Evolutionary conservation across 2,888 invertebrate species (phyloP).

Genomic region (Odontothrips loti): DNA sequence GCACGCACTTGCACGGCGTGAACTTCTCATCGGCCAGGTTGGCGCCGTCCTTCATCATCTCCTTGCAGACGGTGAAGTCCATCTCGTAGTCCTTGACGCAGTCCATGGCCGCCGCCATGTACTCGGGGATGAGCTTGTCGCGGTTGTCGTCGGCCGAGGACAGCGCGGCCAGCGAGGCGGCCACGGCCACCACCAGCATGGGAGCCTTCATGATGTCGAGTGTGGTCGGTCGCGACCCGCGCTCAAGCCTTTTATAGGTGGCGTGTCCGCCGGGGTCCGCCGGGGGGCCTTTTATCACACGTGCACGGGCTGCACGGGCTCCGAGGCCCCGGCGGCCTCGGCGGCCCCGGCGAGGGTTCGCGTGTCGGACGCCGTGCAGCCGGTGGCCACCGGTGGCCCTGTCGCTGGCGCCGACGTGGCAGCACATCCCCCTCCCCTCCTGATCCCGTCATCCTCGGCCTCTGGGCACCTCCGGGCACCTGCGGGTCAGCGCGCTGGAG

Average conservation of each 20-base stretch:
- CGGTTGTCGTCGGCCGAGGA: background rate
- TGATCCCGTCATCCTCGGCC: too few relatives aligned
- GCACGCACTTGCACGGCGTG: slow-evolving; percentile 12
- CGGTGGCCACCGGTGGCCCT: too few relatives aligned
- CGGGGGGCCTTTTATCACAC: too few relatives aligned
- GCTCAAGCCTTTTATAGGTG: background rate
- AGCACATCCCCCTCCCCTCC: too few relatives aligned
- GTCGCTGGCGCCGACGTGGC: too few relatives aligned
- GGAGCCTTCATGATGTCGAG: background rate
- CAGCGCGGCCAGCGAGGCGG: background rate
- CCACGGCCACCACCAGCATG: background rate
- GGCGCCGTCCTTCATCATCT: slow-evolving; percentile 5
- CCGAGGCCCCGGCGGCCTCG: too few relatives aligned
- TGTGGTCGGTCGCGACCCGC: background rate
- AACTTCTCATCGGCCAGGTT: slow-evolving; percentile 1
- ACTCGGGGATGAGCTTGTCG: slow-evolving; percentile 14
- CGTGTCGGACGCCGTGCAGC: background rate
- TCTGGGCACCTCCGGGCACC: too few relatives aligned
- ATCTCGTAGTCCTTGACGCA: slow-evolving; percentile 26
- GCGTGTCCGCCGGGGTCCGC: background rate
- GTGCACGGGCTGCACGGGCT: too few relatives aligned
- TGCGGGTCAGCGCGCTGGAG: too few relatives aligned
- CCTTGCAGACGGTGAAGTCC: slow-evolving; percentile 18
- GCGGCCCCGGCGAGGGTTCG: background rate
- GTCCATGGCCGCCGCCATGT: slow-evolving; percentile 3